Evolutionary conservation across 2,113 vertebrate species (phyloP).

Genomic region (Ellobius talpinus): DNA sequence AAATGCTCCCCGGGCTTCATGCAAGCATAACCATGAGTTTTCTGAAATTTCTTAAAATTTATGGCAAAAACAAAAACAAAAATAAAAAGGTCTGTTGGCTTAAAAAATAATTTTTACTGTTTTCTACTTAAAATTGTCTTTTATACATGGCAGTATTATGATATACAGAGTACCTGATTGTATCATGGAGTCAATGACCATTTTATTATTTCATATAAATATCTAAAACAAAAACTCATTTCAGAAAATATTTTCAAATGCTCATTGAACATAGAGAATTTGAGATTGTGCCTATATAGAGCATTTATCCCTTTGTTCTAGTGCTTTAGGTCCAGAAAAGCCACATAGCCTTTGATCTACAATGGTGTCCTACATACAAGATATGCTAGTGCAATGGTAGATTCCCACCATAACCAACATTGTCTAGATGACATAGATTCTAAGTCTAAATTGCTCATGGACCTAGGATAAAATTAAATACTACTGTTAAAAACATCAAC

Average conservation of each 20-base stretch:
- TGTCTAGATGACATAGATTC: background rate
- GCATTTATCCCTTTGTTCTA: background rate
- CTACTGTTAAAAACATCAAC: background rate
- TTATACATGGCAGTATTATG: background rate
- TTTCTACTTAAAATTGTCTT: slow-evolving; percentile 50
- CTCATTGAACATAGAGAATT: background rate
- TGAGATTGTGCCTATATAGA: background rate
- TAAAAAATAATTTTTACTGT: slow-evolving; percentile 38
- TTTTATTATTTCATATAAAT: background rate
- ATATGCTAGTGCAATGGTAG: background rate
- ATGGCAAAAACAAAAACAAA: background rate
- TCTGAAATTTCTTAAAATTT: slow-evolving; percentile 1
- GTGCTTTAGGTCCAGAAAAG: background rate
- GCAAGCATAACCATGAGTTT: background rate
- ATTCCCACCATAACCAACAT: background rate
- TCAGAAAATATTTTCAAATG: background rate
- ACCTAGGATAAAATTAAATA: background rate
- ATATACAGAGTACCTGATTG: slow-evolving; percentile 18
- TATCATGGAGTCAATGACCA: background rate
- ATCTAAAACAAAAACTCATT: background rate
- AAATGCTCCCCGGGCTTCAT: background rate
- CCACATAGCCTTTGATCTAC: background rate
- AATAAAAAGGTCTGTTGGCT: background rate
- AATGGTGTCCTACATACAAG: background rate
- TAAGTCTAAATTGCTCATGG: background rate